phyloP scores from a whole-genome alignment of 2,113 vertebrate species.

The Polypterus bichir region DNA sequence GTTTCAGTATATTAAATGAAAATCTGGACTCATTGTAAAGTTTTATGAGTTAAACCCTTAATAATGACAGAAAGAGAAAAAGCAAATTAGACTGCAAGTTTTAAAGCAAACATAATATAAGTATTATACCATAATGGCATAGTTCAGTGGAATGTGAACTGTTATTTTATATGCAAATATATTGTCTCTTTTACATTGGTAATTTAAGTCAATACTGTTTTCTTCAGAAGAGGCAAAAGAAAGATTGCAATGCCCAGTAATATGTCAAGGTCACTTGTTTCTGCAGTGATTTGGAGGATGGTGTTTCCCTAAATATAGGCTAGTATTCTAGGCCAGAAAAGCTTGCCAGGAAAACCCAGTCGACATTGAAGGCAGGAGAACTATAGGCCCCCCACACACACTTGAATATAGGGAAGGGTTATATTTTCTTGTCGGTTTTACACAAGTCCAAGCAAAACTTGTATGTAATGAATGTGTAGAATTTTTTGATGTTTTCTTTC shows the following conservation, averaged over 20 bases:
- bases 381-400: not conserved
- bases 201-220: slow-evolving; percentile 3
- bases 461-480: slow-evolving; percentile 23
- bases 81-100: too few species aligned
- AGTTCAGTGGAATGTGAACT: not conserved
- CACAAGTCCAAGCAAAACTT: slow-evolving; percentile 7
- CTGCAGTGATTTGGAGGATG: not conserved
- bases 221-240: not conserved
- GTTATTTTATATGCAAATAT: slow-evolving; percentile 18
- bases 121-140: too few species aligned
- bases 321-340: not conserved
- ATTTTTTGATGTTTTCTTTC: slow-evolving; percentile 38
- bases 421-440: slow-evolving; percentile 6
- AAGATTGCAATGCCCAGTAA: not conserved
- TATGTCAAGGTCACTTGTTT: not conserved
- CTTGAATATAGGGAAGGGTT: slow-evolving; percentile 4
- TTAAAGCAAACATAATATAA: too few species aligned
- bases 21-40: too few species aligned
- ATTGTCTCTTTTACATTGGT: slow-evolving; percentile 3
- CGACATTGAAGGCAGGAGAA: not conserved
- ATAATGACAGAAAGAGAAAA: too few species aligned
- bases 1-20: too few species aligned
- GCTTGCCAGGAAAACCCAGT: slow-evolving; percentile 4
- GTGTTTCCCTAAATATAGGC: slow-evolving; percentile 2
- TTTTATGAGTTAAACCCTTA: too few species aligned